Percentiles rank a stretch among this genome's conserved stretches.
These are phyloP conservation scores for Scaptomyza cyrtandrae DNA, from an alignment of 2,888 invertebrate genomes.

Conservation along the genomic window DNA sequence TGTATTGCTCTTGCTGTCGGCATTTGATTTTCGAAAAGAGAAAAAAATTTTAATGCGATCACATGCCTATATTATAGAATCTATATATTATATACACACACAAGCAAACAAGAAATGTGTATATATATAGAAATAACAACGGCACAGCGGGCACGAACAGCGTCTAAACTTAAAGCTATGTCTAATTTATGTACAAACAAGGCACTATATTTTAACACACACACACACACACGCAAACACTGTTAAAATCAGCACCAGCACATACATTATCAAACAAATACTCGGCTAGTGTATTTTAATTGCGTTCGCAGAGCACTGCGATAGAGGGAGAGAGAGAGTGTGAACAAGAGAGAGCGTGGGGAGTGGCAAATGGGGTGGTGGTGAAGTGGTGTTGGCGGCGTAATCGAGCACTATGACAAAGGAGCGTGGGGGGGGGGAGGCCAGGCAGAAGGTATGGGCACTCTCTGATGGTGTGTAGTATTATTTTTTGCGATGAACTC, in stretches of 20 bases:
- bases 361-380: slow-evolving; percentile 58
- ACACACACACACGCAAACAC: slow-evolving; percentile 32
- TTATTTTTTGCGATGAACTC: slow-evolving; percentile 83
- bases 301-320: slow-evolving; percentile 60
- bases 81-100: slow-evolving; percentile 26
- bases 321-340: slow-evolving; percentile 12
- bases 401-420: slow-evolving; percentile 1
- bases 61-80: slow-evolving; percentile 58
- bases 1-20: slow-evolving; percentile 20
- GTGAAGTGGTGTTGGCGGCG: slow-evolving; percentile 47
- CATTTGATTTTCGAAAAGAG: slow-evolving; percentile 44
- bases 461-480: slow-evolving; percentile 54
- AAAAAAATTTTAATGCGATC: slow-evolving; percentile 37
- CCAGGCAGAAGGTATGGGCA: slow-evolving; percentile 11
- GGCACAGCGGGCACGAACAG: slow-evolving; percentile 45
- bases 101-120: slow-evolving; percentile 16
- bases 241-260: slow-evolving; percentile 20
- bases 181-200: slow-evolving; percentile 78
- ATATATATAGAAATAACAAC: slow-evolving; percentile 60
- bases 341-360: slow-evolving; percentile 36
- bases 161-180: slow-evolving; percentile 64
- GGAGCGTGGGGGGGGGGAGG: not conserved
- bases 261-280: slow-evolving; percentile 31
- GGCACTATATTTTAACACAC: slow-evolving; percentile 70
- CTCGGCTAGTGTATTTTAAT: slow-evolving; percentile 64